Evolutionary conservation across 1,140 invertebrate species (phyloP), one percentile per base, ranked within the genome.

Genomic region (Globodera rostochiensis): DNA sequence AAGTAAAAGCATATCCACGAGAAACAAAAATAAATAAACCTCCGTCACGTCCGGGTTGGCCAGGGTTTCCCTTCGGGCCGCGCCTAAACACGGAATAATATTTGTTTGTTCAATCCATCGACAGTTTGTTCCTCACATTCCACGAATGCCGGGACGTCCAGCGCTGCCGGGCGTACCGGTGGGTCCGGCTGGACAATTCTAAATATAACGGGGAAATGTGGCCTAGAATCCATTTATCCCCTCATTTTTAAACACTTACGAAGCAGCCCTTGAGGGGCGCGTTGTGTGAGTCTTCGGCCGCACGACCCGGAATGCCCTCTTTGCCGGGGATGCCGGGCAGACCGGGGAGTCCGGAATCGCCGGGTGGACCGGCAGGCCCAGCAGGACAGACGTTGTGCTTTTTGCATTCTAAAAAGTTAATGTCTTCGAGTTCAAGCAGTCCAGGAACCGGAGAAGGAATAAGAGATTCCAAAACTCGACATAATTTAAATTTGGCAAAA

Each of bases 121-220:
- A 64, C 13, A 19, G 7, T 53, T 53, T 53, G 50, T 13, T 5
- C 50, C 57, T 64, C 57, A 64, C 76, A 80, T 80, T 74, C 84
- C 84, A 25, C 85, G 78, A 73, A 80, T 73, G 45, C 84, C 84
- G n/a, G 84, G 84, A 15, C 82, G 64, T 36, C 84, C 84, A 36
- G 85, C 85, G 7, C 49, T 50, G 64, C 84, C 84, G n/a, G 75
- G 78, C 19, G 64, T 21, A 25, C 84, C 77, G 70, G 53, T 64
- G 15, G 85, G 78, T 78, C 84, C 85, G 50, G 53, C 73, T 36
- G 84, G 84, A 74, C 84, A 85, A 64, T 87, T 84, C 76, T 78
- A 21, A 50, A 69, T 19, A 11, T 13, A 15, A 11, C 46, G 69
- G n/a, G 11, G 11, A 45, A 45, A 45, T 25, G 0, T 66, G 60